Conservation (phyloP, 2,113 vertebrate species). For the Strix uralensis region DNA sequence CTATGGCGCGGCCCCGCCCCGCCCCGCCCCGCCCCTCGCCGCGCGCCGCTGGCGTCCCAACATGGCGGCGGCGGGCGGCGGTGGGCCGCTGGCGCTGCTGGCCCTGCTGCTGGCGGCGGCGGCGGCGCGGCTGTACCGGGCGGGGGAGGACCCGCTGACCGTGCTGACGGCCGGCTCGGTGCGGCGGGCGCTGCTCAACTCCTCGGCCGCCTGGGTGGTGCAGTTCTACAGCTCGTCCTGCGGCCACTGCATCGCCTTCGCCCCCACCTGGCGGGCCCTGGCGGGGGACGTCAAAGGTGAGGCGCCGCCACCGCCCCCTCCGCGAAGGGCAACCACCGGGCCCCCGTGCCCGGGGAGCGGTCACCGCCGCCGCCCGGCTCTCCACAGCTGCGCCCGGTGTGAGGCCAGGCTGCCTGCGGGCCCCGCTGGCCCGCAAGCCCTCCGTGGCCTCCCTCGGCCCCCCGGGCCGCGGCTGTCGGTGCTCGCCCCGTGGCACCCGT, state of each 20-base stretch:
- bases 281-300: constrained; percentile 89
- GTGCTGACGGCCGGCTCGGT: constrained; percentile 80
- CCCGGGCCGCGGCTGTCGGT: not conserved
- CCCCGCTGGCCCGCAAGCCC: not conserved
- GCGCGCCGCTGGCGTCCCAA: not conserved
- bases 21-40: not conserved
- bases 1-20: not conserved
- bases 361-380: not conserved
- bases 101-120: not conserved
- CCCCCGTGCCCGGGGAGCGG: not conserved
- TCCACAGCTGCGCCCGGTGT: not conserved
- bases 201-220: constrained; percentile 88
- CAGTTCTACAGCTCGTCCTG: constrained; percentile 97
- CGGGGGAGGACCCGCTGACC: constrained; percentile 79
- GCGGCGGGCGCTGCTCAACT: constrained; percentile 77
- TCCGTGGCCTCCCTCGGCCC: not conserved
- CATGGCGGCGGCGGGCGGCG: not conserved
- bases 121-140: constrained; percentile 78
- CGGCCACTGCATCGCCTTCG: constrained; percentile 93
- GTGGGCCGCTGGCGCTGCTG: not conserved
- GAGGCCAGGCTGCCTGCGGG: not conserved
- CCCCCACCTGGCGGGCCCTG: constrained; percentile 88
- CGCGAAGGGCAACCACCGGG: too few relatives aligned
- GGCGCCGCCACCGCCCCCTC: not conserved
- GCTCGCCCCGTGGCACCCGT: not conserved